Base-by-base conservation (phyloP, 1,140 invertebrate genomes). In the Drosophila suzukii region DNA sequence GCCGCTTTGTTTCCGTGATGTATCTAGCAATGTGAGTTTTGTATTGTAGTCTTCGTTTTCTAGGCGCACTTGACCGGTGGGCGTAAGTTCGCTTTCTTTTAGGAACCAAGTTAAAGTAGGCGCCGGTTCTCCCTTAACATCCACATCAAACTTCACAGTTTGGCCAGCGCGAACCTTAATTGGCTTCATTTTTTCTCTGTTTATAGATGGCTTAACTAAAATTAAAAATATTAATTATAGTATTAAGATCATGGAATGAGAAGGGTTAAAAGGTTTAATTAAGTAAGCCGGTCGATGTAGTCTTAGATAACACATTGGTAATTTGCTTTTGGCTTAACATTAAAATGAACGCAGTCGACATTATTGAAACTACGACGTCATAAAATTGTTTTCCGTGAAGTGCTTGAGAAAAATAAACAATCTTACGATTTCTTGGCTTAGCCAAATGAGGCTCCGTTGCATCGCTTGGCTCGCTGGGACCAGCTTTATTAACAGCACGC, bases 11-110 rank as follows among this genome's bases (percentile, higher is more conserved):
- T 95, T 95, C 72, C 98, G 95, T 13, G 94, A 94, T 4, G 97
- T 96, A 62, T 98, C 96, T 17, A 95, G 95, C 49, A 99, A 93
- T 3, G 95, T 95, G 6, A 99, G 93, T 86, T 96, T 97, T 0
- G 98, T 98, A 77, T 97, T 97, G 83, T 99, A 98, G 81, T 99
- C 98, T 91, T 98, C 97, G 92, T 98, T 97, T 75, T 98, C 97
- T 59, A 99, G 95, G 95, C 97, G 30, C 94, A 88, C 57, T 94
- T 95, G 60, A 93, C 94, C 91, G 93, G 90, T 89, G 6, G 68
- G 54, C 1, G 72, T 65, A 0, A 92, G 11, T 36, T 91, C 76
- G 20, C 72, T 84, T 17, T 90, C 86, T 46, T 94, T 95, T 74
- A 98, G 96, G 38, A 94, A 95, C 98, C 98, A 99, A 13, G 95